Evolutionary conservation across 2,888 invertebrate species (phyloP), one percentile per base, ranked within the genome.

Genomic region (Nasonovia ribisnigri): DNA sequence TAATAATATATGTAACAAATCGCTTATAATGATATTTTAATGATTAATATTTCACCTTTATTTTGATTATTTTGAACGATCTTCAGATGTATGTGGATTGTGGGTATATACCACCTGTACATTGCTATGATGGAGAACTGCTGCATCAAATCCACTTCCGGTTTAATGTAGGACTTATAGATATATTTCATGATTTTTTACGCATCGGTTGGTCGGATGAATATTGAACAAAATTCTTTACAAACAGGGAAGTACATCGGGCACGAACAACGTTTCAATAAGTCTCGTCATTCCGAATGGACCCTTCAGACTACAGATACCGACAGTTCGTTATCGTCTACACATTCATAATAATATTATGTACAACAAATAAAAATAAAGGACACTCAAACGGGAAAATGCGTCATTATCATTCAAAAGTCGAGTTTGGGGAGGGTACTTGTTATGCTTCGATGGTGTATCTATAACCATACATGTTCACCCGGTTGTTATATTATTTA

Each of bases 361-460:
- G 43, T 57, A 29, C 29, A 93, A 86, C 88, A 51, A 90, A 93
- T 60, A 43, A 46, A 90, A 93, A 90, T 86, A 67, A 90, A 93
- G 90, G 57, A 90, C 93, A 93, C 93, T 90, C 90, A 42, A 67
- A 90, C 51, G 6, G 86, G 67, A 90, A 90, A 90, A 93, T 36
- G 57, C 89, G 84, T 93, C 77, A 88, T 92, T 92, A 92, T 92
- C 88, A 43, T 92, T 91, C 46, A 67, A 54, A 93, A 90, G 89
- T 93, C 57, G 42, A 57, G 88, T 89, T 77, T 20, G 36, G 51
- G 88, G 60, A 5, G 11, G 51, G 57, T 51, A 77, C 57, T 93
- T 90, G 93, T 26, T 84, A 90, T 84, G 84, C 84, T 84, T 67
- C 51, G 90, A 67, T 57, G 90, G n/a, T 42, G n/a, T 42, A 84